Evolutionary conservation across 2,113 vertebrate species (phyloP), one percentile per base, ranked within the genome.

Genomic region (Lepus americanus): DNA sequence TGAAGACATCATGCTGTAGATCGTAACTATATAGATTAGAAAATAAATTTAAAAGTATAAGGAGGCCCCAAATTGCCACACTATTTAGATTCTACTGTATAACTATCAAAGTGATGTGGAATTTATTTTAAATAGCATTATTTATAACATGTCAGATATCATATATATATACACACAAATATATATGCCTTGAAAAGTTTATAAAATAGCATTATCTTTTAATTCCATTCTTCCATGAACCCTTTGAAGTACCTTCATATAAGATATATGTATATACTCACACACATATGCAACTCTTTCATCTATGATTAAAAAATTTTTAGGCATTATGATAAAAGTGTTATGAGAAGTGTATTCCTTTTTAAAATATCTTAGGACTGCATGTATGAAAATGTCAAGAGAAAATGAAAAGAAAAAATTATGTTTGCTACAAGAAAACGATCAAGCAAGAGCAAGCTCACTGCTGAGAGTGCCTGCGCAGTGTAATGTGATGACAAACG

Each of bases 401-500:
- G 69, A 94, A 9, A 90, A 44, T 64, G 73, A 89, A 90, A 95
- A 63, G 83, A 89, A 51, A 95, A 92, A 78, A 81, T 63, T 73
- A 63, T 20, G 25, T 39, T 29, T 76, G 92, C 87, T 92, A 96
- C 36, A 92, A 81, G 76, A 96, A 94, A 80, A 77, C 8, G 36
- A 72, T 36, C 9, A 82, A 80, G 44, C 67, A 94, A 61, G 61
- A 87, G 39, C 7, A 76, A 49, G 31, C 8, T 51, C 4, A 9
- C 73, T 61, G 10, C 78, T 79, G 85, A 95, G 72, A 73, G 83
- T 33, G 31, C 70, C 3, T 61, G 31, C 13, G 9, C 49, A 22
- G 49, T 87, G 81, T 90, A 74, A 51, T 29, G 59, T n/a, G 61
- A 80, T 94, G 90, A 96, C 44, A 88, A 90, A 96, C 22, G 31